Evolutionary conservation across 2,797 vertebrate species (phyloP).

Genomic region (Myripristis jacobus): DNA sequence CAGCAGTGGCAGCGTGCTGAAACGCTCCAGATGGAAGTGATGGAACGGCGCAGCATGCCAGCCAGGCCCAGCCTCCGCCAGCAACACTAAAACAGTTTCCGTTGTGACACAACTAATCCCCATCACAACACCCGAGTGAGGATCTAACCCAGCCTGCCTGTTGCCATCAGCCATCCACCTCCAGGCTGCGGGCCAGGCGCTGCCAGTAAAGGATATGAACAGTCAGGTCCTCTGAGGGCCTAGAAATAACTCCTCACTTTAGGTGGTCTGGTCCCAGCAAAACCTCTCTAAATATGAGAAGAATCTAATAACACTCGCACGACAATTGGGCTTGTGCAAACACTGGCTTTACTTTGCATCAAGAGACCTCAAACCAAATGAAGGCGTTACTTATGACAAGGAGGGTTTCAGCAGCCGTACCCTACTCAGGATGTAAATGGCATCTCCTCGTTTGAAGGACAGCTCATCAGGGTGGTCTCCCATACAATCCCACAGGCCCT

Average conservation of each 20-base stretch:
- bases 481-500: constrained; percentile 94
- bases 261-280: constrained; percentile 66
- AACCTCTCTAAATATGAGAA: constrained; percentile 36
- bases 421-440: constrained; percentile 98
- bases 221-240: constrained; percentile 61
- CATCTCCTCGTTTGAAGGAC: constrained; percentile 94
- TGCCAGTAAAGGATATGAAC: constrained; percentile 75
- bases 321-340: constrained; percentile 29
- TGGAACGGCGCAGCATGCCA: constrained; percentile 80
- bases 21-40: constrained; percentile 77
- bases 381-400: constrained; percentile 10
- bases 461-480: constrained; percentile 91
- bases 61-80: constrained; percentile 69
- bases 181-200: constrained; percentile 66
- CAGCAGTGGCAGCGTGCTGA: constrained; percentile 62
- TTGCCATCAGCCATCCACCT: constrained; percentile 61
- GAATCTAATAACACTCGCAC: constrained; percentile 28
- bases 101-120: constrained; percentile 83
- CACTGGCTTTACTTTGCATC: background rate
- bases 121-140: constrained; percentile 71
- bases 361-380: constrained; percentile 27
- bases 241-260: constrained; percentile 61
- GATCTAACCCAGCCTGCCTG: constrained; percentile 58
- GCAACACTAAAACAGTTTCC: constrained; percentile 83
- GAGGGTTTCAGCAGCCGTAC: constrained; percentile 77